These are phyloP conservation scores for Callopanchax toddi DNA, from an alignment of 2,113 vertebrate genomes.

Conservation along the genomic window DNA sequence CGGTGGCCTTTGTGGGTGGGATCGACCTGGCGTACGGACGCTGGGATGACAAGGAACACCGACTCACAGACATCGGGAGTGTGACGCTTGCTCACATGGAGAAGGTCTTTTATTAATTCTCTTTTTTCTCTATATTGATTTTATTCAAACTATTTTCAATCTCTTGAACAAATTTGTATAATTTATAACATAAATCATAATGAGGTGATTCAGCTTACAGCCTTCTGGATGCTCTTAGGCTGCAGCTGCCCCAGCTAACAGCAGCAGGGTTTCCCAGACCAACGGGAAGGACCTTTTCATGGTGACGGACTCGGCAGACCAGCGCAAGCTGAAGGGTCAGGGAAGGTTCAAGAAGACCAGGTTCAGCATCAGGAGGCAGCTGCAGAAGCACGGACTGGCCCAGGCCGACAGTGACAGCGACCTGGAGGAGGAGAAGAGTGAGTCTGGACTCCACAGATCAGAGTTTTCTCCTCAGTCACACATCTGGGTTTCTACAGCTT, in stretches of 20 bases:
- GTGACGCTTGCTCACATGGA: conserved; percentile 80
- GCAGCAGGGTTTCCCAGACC: conserved; percentile 17
- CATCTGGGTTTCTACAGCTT: no score
- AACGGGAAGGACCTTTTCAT: conserved; percentile 51
- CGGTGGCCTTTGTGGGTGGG: conserved; percentile 92
- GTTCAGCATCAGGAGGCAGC: conserved; percentile 87
- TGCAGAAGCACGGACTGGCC: conserved; percentile 85
- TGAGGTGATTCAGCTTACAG: no score
- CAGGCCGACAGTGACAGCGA: conserved; percentile 86
- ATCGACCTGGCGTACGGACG: conserved; percentile 95
- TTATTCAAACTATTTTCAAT: no score
- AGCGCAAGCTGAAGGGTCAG: conserved; percentile 84
- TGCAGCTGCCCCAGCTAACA: conserved; percentile 6
- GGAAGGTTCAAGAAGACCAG: conserved; percentile 80
- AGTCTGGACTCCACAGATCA: conserved; percentile 24
- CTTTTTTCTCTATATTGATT: no score
- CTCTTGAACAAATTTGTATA: no score
- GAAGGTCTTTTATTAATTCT: conserved; percentile 30
- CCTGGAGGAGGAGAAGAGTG: conserved; percentile 79
- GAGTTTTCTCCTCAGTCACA: no score
- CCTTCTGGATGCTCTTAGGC: conserved; percentile 27
- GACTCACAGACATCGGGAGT: conserved; percentile 92
- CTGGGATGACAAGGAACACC: conserved; percentile 93
- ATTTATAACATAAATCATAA: no score
- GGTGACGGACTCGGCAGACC: conserved; percentile 71